Percentiles rank a stretch among this genome's conserved stretches.
Conservation (phyloP, 2,113 vertebrate species). For the Tretioscincus oriximinensis region DNA sequence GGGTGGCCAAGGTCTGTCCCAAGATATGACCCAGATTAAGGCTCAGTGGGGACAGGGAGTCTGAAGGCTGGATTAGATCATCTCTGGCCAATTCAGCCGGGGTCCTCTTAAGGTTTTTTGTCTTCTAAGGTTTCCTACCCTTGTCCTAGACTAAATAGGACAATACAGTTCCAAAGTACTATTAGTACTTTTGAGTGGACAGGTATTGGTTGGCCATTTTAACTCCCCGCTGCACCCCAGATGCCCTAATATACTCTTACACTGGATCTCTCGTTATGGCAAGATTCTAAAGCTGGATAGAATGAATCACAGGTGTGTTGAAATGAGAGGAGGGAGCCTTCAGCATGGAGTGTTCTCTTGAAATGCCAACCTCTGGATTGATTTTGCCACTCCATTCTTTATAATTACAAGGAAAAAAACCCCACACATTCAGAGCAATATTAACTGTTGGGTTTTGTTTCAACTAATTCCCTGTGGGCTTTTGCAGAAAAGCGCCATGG, state of each 20-base stretch:
- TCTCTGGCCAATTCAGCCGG: too few species aligned
- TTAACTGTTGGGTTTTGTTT: background rate
- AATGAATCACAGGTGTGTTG: background rate
- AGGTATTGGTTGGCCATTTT: background rate
- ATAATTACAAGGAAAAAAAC: background rate
- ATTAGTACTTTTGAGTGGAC: background rate
- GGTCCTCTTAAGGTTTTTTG: too few species aligned
- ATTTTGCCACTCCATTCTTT: background rate
- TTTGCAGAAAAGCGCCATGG: rapidly evolving
- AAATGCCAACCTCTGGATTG: background rate
- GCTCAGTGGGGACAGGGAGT: too few species aligned
- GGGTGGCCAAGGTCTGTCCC: too few species aligned
- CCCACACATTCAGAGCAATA: background rate
- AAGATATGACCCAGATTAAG: too few species aligned
- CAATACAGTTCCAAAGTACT: background rate
- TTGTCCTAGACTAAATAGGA: too few species aligned
- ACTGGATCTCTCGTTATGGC: background rate
- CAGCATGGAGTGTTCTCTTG: background rate
- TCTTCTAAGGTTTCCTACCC: too few species aligned
- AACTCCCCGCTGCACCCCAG: background rate
- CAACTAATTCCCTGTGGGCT: rapidly evolving
- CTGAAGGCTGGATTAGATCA: too few species aligned
- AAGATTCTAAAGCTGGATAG: background rate
- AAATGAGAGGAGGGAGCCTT: background rate
- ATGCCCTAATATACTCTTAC: too few species aligned